Conservation (phyloP, 2,888 invertebrate genomes). For the Scotopteryx bipunctaria region DNA sequence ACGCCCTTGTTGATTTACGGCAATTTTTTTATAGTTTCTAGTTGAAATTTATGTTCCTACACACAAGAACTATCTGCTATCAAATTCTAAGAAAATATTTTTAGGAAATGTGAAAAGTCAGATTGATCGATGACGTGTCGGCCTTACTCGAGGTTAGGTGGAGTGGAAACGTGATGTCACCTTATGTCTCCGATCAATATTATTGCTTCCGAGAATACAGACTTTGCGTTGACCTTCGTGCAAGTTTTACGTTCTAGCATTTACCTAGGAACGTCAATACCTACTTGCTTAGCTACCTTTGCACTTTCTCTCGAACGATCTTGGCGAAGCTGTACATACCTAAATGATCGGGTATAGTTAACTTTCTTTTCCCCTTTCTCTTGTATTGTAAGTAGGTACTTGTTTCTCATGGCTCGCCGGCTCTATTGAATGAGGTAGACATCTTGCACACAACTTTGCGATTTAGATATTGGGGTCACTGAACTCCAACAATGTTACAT, state of each 20-base stretch:
- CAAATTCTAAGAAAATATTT: too few species aligned
- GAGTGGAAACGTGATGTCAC: constrained; percentile 30
- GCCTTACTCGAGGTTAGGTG: constrained; percentile 46
- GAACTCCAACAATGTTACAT: constrained; percentile 2
- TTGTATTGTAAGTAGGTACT: constrained; percentile 1
- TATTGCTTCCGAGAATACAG: constrained; percentile 6
- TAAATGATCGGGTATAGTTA: not conserved
- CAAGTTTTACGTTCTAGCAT: not conserved
- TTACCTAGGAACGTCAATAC: not conserved
- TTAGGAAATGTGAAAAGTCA: too few species aligned
- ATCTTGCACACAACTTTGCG: not conserved
- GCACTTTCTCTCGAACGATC: constrained; percentile 4
- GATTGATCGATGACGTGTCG: constrained; percentile 41
- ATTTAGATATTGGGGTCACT: constrained; percentile 3
- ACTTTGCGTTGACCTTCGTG: constrained; percentile 21
- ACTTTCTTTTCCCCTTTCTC: constrained; percentile 53
- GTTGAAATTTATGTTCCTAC: too few species aligned
- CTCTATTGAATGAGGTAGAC: not conserved
- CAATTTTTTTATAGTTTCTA: constrained; percentile 3
- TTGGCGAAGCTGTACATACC: not conserved
- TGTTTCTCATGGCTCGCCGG: constrained; percentile 2
- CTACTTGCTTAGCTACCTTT: not conserved
- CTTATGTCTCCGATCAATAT: constrained; percentile 17
- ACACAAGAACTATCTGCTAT: too few species aligned
- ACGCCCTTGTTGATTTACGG: constrained; percentile 38